Evolutionary conservation across 1,140 invertebrate species (phyloP).

Genomic region (Zaprionus lachaisei): DNA sequence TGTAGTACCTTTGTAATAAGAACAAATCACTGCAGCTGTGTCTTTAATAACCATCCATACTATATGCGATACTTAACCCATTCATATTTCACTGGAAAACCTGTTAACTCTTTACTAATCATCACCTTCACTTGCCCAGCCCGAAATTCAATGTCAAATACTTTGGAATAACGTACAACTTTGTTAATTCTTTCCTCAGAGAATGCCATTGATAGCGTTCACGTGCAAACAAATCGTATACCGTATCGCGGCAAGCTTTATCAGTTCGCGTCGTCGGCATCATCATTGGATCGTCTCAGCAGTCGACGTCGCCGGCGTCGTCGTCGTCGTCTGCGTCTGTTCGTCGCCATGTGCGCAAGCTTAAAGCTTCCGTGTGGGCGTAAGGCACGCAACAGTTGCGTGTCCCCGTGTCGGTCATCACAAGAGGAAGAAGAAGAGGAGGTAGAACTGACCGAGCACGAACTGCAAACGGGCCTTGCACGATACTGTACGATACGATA

Average conservation of each 20-base stretch:
- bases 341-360: slow-evolving; percentile 29
- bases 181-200: neutral
- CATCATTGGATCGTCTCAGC: slow-evolving; percentile 1
- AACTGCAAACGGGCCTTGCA: neutral
- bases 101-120: slow-evolving; percentile 1
- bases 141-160: slow-evolving; percentile 15
- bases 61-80: neutral
- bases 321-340: neutral
- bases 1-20: neutral
- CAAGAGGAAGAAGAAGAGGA: neutral
- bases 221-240: slow-evolving; percentile 52
- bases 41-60: neutral
- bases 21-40: neutral
- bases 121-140: slow-evolving; percentile 8
- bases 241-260: slow-evolving; percentile 18
- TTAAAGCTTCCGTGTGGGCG: slow-evolving; percentile 49
- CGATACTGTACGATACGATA: slow-evolving; percentile 26
- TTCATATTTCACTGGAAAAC: neutral
- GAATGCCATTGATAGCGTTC: slow-evolving; percentile 61
- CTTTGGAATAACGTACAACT: neutral
- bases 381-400: slow-evolving; percentile 53
- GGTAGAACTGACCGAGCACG: neutral
- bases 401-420: slow-evolving; percentile 19
- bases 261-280: slow-evolving; percentile 16
- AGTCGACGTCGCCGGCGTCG: too few species aligned